These are phyloP conservation scores for Dipodomys merriami DNA, from an alignment of 2,113 vertebrate genomes.

Conservation along the genomic window DNA sequence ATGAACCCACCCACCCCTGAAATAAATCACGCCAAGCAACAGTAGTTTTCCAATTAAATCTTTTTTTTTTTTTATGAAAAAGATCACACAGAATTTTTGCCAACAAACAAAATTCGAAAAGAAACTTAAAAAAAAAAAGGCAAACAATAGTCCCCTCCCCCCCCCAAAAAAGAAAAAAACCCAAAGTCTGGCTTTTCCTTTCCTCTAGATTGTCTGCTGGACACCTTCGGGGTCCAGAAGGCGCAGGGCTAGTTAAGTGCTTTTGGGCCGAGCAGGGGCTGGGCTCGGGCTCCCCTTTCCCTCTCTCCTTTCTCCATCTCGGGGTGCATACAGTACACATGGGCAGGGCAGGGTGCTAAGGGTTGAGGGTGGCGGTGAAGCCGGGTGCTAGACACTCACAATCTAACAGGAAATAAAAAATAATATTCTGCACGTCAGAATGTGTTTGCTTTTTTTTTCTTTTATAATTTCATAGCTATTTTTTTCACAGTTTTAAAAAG, in stretches of 20 bases:
- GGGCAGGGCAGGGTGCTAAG: slow-evolving; percentile 75
- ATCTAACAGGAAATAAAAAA: slow-evolving; percentile 91
- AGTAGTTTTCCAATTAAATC: slow-evolving; percentile 76
- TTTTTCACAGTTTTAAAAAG: slow-evolving; percentile 90
- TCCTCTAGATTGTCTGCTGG: slow-evolving; percentile 92
- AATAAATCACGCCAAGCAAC: slow-evolving; percentile 76
- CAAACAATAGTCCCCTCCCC: slow-evolving; percentile 80
- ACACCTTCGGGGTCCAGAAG: slow-evolving; percentile 83
- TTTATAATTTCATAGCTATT: slow-evolving; percentile 88
- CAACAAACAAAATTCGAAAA: slow-evolving; percentile 89
- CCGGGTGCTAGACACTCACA: slow-evolving; percentile 88
- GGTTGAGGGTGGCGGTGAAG: slow-evolving; percentile 76
- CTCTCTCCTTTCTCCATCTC: slow-evolving; percentile 86
- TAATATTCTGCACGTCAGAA: slow-evolving; percentile 89
- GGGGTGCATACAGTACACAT: slow-evolving; percentile 85
- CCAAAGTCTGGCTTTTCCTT: slow-evolving; percentile 87
- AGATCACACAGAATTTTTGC: slow-evolving; percentile 87
- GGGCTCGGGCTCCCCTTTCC: slow-evolving; percentile 10
- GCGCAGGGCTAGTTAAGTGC: slow-evolving; percentile 89
- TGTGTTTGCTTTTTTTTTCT: slow-evolving; percentile 76
- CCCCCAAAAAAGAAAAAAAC: slow-evolving; percentile 69
- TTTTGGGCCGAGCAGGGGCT: slow-evolving; percentile 86
- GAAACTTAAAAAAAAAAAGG: slow-evolving; percentile 74
- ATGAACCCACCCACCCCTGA: rapidly evolving
- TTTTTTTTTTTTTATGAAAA: slow-evolving; percentile 89